Percentiles rank a stretch among this genome's conserved stretches.
phyloP scores from a whole-genome alignment of 1,140 invertebrate genomes.

The Parapsyche elsis region DNA sequence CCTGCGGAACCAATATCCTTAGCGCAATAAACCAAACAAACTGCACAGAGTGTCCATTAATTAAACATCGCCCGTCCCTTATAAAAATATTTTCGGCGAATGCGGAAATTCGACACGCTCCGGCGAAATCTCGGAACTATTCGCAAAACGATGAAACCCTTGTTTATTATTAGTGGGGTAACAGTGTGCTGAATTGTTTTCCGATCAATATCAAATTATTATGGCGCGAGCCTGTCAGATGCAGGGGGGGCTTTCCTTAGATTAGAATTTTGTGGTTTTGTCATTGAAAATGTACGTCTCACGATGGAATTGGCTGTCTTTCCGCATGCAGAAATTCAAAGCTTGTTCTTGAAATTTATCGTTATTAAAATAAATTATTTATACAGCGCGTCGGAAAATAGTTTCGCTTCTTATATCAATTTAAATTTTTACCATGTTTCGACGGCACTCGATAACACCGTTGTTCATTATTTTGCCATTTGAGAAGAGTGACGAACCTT shows the following conservation, averaged over 20 bases:
- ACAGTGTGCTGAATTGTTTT: slow-evolving; percentile 22
- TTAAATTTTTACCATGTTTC: background rate
- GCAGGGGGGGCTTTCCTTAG: slow-evolving; percentile 18
- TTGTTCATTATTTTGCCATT: too few species aligned
- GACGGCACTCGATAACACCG: background rate
- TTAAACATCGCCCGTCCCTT: background rate
- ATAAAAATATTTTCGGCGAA: background rate
- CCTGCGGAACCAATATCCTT: slow-evolving; percentile 22
- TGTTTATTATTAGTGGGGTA: background rate
- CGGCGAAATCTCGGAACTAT: background rate
- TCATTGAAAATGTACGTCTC: slow-evolving; percentile 36
- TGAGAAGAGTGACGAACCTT: too few species aligned
- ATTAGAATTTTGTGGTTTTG: slow-evolving; percentile 50
- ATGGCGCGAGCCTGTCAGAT: slow-evolving; percentile 23
- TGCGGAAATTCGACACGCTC: background rate
- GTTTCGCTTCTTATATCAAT: background rate
- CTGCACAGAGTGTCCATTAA: slow-evolving; percentile 13
- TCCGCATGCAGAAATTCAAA: slow-evolving; percentile 19
- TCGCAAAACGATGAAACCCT: background rate
- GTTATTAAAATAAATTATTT: background rate
- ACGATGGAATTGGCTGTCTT: slow-evolving; percentile 26
- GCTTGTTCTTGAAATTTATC: slow-evolving; percentile 17
- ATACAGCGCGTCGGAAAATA: slow-evolving; percentile 10
- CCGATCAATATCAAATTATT: slow-evolving; percentile 41
- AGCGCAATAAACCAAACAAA: slow-evolving; percentile 26